Evolutionary conservation across 1,140 invertebrate species (phyloP).

Genomic region (Drosophila carrolli): DNA sequence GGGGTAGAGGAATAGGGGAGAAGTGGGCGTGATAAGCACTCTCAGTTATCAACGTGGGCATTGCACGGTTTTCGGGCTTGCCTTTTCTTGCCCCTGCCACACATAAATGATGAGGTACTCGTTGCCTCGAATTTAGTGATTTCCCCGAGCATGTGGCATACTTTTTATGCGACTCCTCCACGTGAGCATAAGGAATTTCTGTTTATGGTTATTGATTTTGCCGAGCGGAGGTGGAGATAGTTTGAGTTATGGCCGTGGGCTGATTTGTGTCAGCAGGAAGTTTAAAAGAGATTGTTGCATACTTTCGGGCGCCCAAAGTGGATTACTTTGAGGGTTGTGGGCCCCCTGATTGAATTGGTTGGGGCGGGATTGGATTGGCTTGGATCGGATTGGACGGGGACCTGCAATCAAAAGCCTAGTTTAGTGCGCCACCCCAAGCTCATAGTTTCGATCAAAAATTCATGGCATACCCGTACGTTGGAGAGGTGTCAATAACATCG

Average conservation of each 20-base stretch:
- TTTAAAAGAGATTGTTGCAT: conserved; percentile 59
- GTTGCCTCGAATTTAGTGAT: conserved; percentile 75
- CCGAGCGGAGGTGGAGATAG: conserved; percentile 35
- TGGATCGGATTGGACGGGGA: not conserved
- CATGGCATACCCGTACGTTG: conserved; percentile 39
- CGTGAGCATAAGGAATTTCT: conserved; percentile 64
- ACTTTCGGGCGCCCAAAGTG: conserved; percentile 34
- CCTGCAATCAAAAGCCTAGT: conserved; percentile 29
- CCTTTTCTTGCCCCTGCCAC: conserved; percentile 7
- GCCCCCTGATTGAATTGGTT: conserved; percentile 44
- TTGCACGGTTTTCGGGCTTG: conserved; percentile 31
- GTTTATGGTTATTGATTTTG: conserved; percentile 79
- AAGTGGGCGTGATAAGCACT: conserved; percentile 69
- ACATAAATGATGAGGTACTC: conserved; percentile 70
- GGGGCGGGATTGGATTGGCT: conserved; percentile 9
- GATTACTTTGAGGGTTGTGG: conserved; percentile 20
- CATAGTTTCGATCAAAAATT: conserved; percentile 66
- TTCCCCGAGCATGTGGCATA: conserved; percentile 80
- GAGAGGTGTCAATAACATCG: conserved; percentile 73
- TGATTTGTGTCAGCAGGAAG: conserved; percentile 67
- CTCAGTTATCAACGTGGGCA: conserved; percentile 71
- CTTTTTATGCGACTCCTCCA: conserved; percentile 61
- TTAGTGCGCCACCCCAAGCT: conserved; percentile 3
- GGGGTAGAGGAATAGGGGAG: not conserved
- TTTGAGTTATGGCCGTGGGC: conserved; percentile 61